Conservation (phyloP, 2,113 vertebrate genomes). For the Theristicus caerulescens region DNA sequence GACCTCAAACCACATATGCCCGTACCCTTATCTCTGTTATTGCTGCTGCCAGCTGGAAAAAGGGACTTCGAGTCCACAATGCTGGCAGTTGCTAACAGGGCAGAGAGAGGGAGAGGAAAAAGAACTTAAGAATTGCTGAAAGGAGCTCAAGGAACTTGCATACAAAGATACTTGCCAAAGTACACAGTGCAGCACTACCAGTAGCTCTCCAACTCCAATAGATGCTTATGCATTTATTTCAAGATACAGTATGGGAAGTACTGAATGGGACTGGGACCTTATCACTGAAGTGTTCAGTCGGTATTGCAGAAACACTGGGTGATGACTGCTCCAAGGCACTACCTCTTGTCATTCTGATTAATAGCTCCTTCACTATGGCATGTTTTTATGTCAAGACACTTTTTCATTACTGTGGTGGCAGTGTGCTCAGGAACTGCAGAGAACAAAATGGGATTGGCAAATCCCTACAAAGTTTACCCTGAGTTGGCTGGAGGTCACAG, state of each 20-base stretch:
- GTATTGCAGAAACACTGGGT: background rate
- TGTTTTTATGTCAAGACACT: background rate
- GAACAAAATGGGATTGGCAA: background rate
- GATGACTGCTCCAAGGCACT: background rate
- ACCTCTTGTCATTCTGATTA: background rate
- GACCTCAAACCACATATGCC: background rate
- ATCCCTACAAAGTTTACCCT: background rate
- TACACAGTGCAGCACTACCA: background rate
- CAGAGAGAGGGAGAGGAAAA: background rate
- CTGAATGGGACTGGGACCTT: background rate
- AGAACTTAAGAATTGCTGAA: background rate
- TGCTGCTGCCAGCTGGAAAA: background rate
- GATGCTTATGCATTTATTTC: background rate
- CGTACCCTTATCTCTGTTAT: fast-evolving
- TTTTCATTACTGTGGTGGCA: background rate
- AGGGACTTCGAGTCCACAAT: background rate
- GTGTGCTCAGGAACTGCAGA: background rate
- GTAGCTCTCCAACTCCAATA: background rate
- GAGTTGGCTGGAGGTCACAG: background rate
- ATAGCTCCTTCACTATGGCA: background rate
- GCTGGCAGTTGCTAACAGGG: background rate
- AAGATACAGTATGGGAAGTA: background rate
- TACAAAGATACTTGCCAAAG: background rate
- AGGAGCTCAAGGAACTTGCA: background rate
- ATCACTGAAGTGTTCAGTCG: background rate